Base-by-base conservation (phyloP, 1,140 invertebrate species). In the Hyles vespertilio region DNA sequence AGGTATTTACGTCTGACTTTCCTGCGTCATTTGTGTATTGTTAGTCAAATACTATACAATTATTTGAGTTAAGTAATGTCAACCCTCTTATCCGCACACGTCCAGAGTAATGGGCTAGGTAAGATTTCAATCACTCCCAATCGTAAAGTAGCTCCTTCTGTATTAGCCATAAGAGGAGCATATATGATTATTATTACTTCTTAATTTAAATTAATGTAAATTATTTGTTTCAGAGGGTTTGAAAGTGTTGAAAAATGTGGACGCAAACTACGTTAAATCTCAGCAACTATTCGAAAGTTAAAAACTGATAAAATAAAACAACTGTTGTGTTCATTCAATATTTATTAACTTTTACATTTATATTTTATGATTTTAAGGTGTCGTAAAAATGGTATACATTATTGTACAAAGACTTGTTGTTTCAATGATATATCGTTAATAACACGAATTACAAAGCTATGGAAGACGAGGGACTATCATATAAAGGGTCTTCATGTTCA, bases 311-410 rank as follows among this genome's bases (percentile, higher is more conserved):
- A 46, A 66, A 65, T 69, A 73, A 66, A 65, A 53, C 60, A 63
- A 54, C 46, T 60, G 68, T 54, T 62, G 70, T 73, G 72, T 76
- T 79, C 69, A 83, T 79, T 77, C 77, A 75, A 65, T 79, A 66
- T 85, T 84, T 87, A 82, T 78, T 84, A 78, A 80, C 73, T 75
- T 76, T 78, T 80, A 81, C 63, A 82, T 75, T 77, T 72, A 72
- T 74, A 81, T 75, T 76, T 77, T 69, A 80, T 78, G 70, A 70
- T 64, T 77, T 77, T 84, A 82, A 84, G 73, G 76, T 87, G 84
- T 84, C 81, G 74, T 84, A 84, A 84, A 82, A 85, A 76, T 74
- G 79, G 75, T 80, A 79, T 84, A 84, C 73, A 82, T 75, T 76
- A 77, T 81, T 84, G 75, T 87, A 79, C 71, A 78, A 79, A 81